phyloP scores from a whole-genome alignment of 2,888 invertebrate genomes.

The Tridacna gigas region DNA sequence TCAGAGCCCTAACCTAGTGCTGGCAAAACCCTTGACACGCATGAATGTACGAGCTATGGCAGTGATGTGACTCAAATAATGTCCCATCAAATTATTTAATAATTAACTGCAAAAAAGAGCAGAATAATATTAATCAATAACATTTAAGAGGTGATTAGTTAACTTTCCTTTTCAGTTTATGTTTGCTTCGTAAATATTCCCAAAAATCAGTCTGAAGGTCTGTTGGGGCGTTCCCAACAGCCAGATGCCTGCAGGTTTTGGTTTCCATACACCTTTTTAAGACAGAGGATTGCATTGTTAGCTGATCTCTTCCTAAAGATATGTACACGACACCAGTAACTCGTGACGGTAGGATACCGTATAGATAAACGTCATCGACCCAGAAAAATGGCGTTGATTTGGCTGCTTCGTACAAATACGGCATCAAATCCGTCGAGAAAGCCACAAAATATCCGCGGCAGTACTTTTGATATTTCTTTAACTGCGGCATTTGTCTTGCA shows the following conservation, averaged over 20 bases:
- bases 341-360: background rate
- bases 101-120: too few relatives aligned
- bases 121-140: too few relatives aligned
- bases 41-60: too few relatives aligned
- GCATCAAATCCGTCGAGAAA: background rate
- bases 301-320: background rate
- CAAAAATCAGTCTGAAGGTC: background rate
- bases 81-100: too few relatives aligned
- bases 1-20: too few relatives aligned
- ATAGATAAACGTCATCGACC: slow-evolving; percentile 15
- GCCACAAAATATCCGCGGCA: slow-evolving; percentile 5
- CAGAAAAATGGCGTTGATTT: slow-evolving; percentile 5
- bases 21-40: too few relatives aligned
- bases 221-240: background rate
- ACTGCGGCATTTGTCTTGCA: background rate
- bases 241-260: background rate
- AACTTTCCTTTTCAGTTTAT: too few relatives aligned
- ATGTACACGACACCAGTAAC: background rate
- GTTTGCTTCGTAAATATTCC: too few relatives aligned
- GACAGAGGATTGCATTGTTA: background rate
- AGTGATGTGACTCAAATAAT: too few relatives aligned
- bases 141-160: too few relatives aligned
- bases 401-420: background rate
- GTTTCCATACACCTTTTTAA: background rate
- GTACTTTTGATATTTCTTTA: background rate